Evolutionary conservation across 1,140 invertebrate genomes (phyloP), one percentile per base, ranked within the genome.

Genomic region (Calephelis virginiensis): DNA sequence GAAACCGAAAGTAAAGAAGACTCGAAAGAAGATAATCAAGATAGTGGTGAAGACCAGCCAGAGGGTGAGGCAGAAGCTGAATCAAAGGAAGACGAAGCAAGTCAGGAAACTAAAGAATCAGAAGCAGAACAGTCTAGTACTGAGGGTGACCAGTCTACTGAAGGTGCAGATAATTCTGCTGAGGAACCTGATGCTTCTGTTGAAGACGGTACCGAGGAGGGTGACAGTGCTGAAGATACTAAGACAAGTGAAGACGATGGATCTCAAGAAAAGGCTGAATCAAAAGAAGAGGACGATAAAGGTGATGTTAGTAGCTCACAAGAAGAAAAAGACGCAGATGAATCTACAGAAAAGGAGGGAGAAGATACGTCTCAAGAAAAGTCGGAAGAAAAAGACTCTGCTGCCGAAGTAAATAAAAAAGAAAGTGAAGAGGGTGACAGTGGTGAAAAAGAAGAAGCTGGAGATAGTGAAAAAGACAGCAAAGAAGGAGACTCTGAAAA

Each of bases 181-280:
- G 77, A 78, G 75, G 63, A 63, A n/a, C 62, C 75, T 56, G 74
- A 78, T 63, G 70, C 69, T 59, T 59, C 56, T 8, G n/a, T 7
- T 13, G 64, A 75, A 69, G 80, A 80, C 64, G 69, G 71, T 64
- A 78, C 74, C 49, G 63, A 69, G 61, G 85, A 91, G 74, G 69
- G 65, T n/a, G 80, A 82, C 68, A 82, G 85, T 63, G 78, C 79
- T 14, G 81, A 89, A 77, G 81, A 83, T 60, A 77, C 81, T 69
- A 72, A 78, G 70, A 80, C 85, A 63, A 85, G 86, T 65, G 81
- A 82, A 45, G 82, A 77, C 70, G 81, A 86, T 80, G 81, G 79
- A 86, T 85, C 81, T 79, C 86, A 88, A 81, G 86, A 92, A 83
- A 85, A 89, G 74, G 79, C 80, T 82, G 87, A 85, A 74, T 81